These are phyloP conservation scores for Ochropacha duplaris DNA, from an alignment of 2,888 invertebrate genomes.

Conservation along the genomic window DNA sequence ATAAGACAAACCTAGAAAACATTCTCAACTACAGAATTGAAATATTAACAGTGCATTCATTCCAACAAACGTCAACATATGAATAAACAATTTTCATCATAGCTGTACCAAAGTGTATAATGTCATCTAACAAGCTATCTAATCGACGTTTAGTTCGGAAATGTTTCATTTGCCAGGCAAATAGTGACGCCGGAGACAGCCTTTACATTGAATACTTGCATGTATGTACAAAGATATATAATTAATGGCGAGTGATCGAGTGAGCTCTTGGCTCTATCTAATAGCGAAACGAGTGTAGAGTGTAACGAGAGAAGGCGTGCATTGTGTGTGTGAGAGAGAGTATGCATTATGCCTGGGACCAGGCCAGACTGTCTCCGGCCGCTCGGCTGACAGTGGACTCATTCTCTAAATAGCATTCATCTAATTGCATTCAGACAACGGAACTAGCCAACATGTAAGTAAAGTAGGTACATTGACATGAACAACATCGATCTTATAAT, in stretches of 20 bases:
- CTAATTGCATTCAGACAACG: constrained; percentile 79
- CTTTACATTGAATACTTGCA: constrained; percentile 19
- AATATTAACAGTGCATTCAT: constrained; percentile 71
- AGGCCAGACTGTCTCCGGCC: constrained; percentile 63
- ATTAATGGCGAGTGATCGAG: not conserved
- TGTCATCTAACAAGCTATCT: constrained; percentile 66
- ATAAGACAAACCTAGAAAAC: constrained; percentile 64
- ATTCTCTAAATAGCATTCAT: constrained; percentile 79
- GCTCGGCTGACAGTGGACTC: constrained; percentile 60
- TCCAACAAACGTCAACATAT: constrained; percentile 60
- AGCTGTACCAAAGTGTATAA: constrained; percentile 45
- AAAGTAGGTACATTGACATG: constrained; percentile 64
- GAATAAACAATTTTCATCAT: constrained; percentile 40
- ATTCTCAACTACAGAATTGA: constrained; percentile 73
- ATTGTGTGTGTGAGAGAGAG: not conserved
- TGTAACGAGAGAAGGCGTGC: constrained; percentile 3
- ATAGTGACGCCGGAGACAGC: constrained; percentile 65
- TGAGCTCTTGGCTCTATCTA: not conserved
- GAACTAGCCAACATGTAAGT: constrained; percentile 70
- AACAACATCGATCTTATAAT: constrained; percentile 76
- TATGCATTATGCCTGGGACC: not conserved
- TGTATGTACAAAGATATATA: not conserved
- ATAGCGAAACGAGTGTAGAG: not conserved
- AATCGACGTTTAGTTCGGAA: constrained; percentile 52
- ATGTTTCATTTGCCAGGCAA: constrained; percentile 53